Conservation (phyloP, 1,140 invertebrate genomes). For the Aricia agestis region DNA sequence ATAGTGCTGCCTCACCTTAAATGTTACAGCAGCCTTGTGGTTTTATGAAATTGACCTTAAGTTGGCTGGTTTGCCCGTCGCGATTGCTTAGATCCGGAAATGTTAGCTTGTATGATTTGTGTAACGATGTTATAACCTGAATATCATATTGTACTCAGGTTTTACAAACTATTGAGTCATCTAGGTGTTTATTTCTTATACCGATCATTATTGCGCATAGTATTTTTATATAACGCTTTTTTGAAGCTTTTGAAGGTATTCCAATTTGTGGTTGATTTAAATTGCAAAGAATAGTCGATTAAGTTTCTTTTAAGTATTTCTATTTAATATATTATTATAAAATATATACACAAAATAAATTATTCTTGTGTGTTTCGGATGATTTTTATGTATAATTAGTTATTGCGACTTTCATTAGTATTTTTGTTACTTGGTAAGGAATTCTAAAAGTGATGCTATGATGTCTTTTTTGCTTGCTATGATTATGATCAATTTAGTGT, state of each 20-base stretch:
- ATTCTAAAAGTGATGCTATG: constrained; percentile 6
- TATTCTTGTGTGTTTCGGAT: neutral
- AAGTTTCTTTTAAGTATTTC: neutral
- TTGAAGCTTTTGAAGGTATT: constrained; percentile 13
- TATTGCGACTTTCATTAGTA: constrained; percentile 1
- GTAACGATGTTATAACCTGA: too few relatives aligned
- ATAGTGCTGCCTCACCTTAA: too few relatives aligned
- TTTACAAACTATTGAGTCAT: neutral
- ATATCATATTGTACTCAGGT: too few relatives aligned
- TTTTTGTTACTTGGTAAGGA: constrained; percentile 3
- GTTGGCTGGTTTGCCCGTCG: too few relatives aligned
- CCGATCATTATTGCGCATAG: neutral
- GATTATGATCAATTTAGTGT: neutral
- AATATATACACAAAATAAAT: neutral
- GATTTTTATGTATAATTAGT: neutral
- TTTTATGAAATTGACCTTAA: too few relatives aligned
- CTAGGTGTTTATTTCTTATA: neutral
- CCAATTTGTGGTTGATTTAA: neutral
- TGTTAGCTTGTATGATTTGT: too few relatives aligned
- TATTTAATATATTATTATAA: neutral
- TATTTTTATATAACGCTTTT: constrained; percentile 27
- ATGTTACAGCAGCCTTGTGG: too few relatives aligned
- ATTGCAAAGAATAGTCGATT: neutral
- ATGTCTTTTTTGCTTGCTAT: neutral
- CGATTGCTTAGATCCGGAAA: too few relatives aligned